Conservation (phyloP, 2,888 invertebrate species). For the Drosophila ochracea region DNA sequence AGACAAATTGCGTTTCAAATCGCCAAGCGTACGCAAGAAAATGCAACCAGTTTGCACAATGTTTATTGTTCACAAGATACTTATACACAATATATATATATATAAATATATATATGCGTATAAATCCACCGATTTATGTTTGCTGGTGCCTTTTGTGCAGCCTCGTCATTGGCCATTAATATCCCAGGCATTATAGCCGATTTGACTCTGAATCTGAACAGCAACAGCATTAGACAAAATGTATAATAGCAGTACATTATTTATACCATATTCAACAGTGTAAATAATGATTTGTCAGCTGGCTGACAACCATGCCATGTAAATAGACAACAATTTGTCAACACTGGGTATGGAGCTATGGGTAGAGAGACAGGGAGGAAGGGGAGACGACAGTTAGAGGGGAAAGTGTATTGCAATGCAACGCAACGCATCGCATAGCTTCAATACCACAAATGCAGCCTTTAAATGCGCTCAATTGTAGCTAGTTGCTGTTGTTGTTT, state of each 20-base stretch:
- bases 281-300: conserved; percentile 72
- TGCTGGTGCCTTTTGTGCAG: conserved; percentile 16
- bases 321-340: conserved; percentile 73
- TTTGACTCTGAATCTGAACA: conserved; percentile 24
- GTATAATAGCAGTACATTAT: conserved; percentile 64
- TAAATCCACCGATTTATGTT: conserved; percentile 11
- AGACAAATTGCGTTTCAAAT: conserved; percentile 68
- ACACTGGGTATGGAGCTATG: conserved; percentile 21
- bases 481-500: conserved; percentile 13
- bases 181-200: conserved; percentile 42
- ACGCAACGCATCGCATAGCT: conserved; percentile 13
- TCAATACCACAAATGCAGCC: conserved; percentile 34
- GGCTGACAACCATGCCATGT: conserved; percentile 65
- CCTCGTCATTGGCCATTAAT: conserved; percentile 63
- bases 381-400: neutral
- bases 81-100: conserved; percentile 2
- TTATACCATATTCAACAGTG: conserved; percentile 68
- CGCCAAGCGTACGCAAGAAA: conserved; percentile 46
- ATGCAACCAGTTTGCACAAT: conserved; percentile 72
- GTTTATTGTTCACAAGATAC: conserved; percentile 51
- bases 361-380: neutral
- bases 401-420: conserved; percentile 12
- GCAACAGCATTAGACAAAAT: conserved; percentile 28
- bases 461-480: conserved; percentile 48
- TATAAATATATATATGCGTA: neutral